Evolutionary conservation across 2,113 vertebrate species (phyloP), one percentile per base, ranked within the genome.

Genomic region (Fregetta grallaria): DNA sequence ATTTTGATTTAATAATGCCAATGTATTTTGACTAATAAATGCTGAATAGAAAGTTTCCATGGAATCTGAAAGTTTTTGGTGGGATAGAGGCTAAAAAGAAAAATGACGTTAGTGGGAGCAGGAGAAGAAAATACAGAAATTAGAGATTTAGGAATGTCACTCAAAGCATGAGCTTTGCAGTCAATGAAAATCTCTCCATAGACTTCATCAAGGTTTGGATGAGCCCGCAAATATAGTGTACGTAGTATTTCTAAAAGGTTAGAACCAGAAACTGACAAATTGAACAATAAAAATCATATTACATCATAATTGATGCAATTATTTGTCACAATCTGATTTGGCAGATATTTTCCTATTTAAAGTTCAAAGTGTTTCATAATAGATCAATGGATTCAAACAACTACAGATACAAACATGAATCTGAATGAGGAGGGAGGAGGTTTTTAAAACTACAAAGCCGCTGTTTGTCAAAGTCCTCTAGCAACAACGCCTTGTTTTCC

Each of bases 401-500:
- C 52, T 86, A 77, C 20, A 80, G 90, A 81, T 59, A 91, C 10
- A 72, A 90, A 91, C 58, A 86, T 47, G 94, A 92, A 94, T 79
- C 50, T 76, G 91, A 97, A 89, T 47, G 12, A 87, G 59, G n/a
- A 87, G 65, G 21, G 19, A 73, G 44, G 32, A 88, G 88, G 86
- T 49, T 91, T 81, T 96, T 94, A 87, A 94, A 97, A 96, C 93
- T 88, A 91, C 40, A 90, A 96, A 97, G 97, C 90, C 76, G 61
- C 78, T 73, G 72, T 97, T 94, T 90, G 94, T 95, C 95, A 96
- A 92, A 85, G 95, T 88, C 89, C 90, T 90, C 86, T 82, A 94
- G 85, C 92, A 93, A 94, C 91, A 94, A 92, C 10, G 70, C 92
- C 92, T 97, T 97, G 92, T 96, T 98, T 97, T 94, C 94, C 96